phyloP scores from a whole-genome alignment of 2,888 invertebrate genomes.

The Amiota minor region DNA sequence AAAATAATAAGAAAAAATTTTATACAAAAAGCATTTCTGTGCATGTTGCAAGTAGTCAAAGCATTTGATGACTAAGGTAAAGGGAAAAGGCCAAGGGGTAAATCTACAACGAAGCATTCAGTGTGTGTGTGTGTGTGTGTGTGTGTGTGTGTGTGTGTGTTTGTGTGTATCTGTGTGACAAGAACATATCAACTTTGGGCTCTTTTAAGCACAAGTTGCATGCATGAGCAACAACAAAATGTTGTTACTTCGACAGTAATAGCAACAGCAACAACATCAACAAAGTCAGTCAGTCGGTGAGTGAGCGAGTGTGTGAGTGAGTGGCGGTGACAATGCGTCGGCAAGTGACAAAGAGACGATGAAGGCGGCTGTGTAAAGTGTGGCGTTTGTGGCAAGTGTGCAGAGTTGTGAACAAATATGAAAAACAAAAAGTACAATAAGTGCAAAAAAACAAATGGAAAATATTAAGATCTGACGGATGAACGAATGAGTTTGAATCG shows the following conservation, averaged over 20 bases:
- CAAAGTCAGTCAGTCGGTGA: neutral
- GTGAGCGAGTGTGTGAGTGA: neutral
- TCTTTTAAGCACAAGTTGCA: neutral
- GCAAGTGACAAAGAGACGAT: neutral
- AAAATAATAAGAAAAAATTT: too few species aligned
- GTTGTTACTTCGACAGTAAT: constrained; percentile 16
- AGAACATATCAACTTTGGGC: constrained; percentile 54
- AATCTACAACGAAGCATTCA: too few species aligned
- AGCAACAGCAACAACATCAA: constrained; percentile 36
- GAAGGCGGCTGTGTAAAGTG: neutral
- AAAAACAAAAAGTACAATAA: constrained; percentile 59
- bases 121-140: too few species aligned
- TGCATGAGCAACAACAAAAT: constrained; percentile 7
- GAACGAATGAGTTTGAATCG: constrained; percentile 51
- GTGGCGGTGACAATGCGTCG: neutral
- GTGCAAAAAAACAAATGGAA: constrained; percentile 63
- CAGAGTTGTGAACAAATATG: constrained; percentile 24
- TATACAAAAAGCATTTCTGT: too few species aligned
- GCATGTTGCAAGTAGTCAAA: too few species aligned
- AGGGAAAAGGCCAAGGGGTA: too few species aligned
- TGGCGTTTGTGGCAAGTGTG: neutral
- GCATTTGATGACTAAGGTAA: too few species aligned
- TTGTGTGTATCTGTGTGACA: constrained; percentile 48
- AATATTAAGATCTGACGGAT: constrained; percentile 71
- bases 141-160: constrained; percentile 34